phyloP scores from a whole-genome alignment of 1,140 invertebrate species.

The Pseudachorutes palmiensis region DNA sequence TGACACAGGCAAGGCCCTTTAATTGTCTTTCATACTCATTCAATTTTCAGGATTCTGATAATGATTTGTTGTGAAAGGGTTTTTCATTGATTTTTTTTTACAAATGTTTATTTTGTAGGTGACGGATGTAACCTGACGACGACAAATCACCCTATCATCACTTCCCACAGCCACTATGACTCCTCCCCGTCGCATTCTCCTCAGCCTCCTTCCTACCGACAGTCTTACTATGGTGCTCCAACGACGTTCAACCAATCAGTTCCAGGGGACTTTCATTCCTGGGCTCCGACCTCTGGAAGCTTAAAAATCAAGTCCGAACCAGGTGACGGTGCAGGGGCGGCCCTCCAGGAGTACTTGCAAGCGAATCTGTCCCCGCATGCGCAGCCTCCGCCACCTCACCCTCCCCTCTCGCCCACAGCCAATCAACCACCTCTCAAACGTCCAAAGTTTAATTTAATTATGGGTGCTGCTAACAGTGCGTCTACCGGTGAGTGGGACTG shows the following conservation, averaged over 20 bases:
- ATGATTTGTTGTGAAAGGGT: too few species aligned
- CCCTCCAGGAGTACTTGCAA: slow-evolving; percentile 4
- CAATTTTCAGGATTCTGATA: too few species aligned
- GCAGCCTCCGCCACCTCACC: neutral
- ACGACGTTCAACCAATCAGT: slow-evolving; percentile 5
- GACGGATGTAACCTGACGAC: slow-evolving; percentile 9
- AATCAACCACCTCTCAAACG: slow-evolving; percentile 7
- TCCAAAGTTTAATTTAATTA: slow-evolving; percentile 11
- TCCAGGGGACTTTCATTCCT: slow-evolving; percentile 6
- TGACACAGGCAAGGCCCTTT: neutral
- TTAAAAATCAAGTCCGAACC: slow-evolving; percentile 11
- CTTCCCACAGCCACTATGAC: neutral
- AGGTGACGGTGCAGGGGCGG: slow-evolving; percentile 2
- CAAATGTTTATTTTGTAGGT: neutral
- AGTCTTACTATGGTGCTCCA: slow-evolving; percentile 11
- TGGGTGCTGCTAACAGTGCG: slow-evolving; percentile 5
- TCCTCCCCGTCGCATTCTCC: slow-evolving; percentile 7
- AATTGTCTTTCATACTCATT: too few species aligned
- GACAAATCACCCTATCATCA: neutral
- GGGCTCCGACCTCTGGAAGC: neutral
- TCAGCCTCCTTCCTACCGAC: slow-evolving; percentile 1
- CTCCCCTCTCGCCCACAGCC: neutral
- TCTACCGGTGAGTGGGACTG: neutral
- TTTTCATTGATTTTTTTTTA: too few species aligned
- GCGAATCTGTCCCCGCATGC: neutral